Conservation (phyloP, 2,888 invertebrate genomes). For the Ceratothoa steindachneri region DNA sequence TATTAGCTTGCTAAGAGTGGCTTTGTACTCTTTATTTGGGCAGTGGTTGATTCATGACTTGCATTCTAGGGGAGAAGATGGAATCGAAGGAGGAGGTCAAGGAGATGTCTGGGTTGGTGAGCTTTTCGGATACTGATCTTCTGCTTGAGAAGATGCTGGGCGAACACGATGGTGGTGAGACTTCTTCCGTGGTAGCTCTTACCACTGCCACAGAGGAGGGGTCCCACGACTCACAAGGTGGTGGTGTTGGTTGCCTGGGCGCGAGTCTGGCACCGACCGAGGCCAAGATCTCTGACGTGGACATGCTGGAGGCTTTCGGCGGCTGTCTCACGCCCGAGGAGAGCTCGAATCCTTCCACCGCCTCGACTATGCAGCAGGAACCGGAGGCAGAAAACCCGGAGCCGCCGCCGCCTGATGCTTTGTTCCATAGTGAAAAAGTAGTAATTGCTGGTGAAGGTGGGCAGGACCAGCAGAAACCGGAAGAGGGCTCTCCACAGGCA, state of each 20-base stretch:
- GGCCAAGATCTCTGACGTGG: neutral
- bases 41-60: no score
- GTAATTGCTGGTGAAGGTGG: neutral
- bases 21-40: no score
- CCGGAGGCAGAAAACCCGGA: neutral
- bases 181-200: neutral
- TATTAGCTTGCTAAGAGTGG: no score
- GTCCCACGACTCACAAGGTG: neutral
- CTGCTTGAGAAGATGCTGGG: slow-evolving; percentile 1
- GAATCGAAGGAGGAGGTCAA: neutral
- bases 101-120: neutral
- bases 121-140: neutral
- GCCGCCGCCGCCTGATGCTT: neutral
- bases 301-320: neutral
- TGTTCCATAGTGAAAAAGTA: neutral
- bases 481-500: neutral
- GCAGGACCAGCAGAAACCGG: neutral
- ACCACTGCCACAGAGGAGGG: neutral
- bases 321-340: neutral
- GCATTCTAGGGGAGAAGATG: neutral
- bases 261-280: neutral
- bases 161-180: neutral
- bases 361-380: neutral
- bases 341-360: neutral
- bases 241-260: neutral